These are phyloP conservation scores for Heliothis subflexa DNA, from an alignment of 1,140 invertebrate species.

Conservation along the genomic window DNA sequence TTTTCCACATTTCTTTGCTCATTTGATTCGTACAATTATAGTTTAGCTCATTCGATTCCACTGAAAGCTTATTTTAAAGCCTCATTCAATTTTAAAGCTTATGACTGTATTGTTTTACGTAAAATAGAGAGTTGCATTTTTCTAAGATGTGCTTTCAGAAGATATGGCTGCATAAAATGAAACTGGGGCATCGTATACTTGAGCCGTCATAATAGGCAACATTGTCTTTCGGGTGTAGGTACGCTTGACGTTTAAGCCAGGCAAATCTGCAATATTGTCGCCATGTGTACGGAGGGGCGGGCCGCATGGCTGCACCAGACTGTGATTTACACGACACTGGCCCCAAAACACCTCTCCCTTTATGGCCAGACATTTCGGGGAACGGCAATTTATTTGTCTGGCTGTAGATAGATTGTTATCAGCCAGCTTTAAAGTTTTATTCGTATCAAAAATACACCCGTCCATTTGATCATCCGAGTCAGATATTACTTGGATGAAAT, in stretches of 20 bases:
- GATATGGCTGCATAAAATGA: not conserved
- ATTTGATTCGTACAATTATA: conserved; percentile 20
- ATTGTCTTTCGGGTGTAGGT: conserved; percentile 19
- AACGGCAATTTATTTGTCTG: conserved; percentile 74
- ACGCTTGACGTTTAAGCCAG: conserved; percentile 15
- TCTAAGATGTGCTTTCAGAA: conserved; percentile 34
- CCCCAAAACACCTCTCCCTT: conserved; percentile 59
- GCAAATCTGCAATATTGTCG: conserved; percentile 36
- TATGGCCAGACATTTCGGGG: conserved; percentile 63
- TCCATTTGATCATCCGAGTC: conserved; percentile 17
- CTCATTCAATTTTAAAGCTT: not conserved
- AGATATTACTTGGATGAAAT: conserved; percentile 23
- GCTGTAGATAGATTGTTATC: conserved; percentile 57
- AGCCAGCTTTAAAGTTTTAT: conserved; percentile 18
- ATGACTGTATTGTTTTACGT: conserved; percentile 35
- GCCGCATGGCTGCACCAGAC: conserved; percentile 43
- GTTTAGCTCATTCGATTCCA: not conserved
- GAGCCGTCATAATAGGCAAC: conserved; percentile 4
- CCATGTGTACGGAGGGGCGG: conserved; percentile 31
- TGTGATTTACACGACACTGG: conserved; percentile 58
- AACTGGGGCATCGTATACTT: conserved; percentile 32
- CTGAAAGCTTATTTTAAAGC: conserved; percentile 17
- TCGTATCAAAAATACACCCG: conserved; percentile 13
- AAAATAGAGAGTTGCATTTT: conserved; percentile 5
- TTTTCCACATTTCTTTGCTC: conserved; percentile 4